Conservation (phyloP, 2,797 vertebrate species). For the Artibeus lituratus region DNA sequence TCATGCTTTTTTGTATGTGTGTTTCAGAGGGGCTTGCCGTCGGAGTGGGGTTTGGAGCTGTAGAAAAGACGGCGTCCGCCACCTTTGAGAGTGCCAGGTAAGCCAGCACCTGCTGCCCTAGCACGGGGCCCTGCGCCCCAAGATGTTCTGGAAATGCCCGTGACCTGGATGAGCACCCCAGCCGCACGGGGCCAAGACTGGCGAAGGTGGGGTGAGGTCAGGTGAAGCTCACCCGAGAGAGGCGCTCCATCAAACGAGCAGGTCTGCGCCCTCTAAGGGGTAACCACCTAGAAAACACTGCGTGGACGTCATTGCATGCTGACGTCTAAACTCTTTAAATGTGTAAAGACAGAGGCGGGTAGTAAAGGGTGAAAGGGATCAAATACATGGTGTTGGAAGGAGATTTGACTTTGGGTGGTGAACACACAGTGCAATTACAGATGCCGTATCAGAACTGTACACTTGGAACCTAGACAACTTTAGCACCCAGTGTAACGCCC, state of each 20-base stretch:
- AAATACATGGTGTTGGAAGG: background rate
- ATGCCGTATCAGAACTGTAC: background rate
- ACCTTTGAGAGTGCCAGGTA: constrained; percentile 96
- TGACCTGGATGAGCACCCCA: background rate
- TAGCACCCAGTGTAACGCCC: too few species aligned
- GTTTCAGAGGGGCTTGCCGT: constrained; percentile 95
- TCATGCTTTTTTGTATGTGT: background rate
- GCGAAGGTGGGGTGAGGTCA: rapidly evolving
- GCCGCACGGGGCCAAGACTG: background rate
- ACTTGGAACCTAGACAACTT: background rate
- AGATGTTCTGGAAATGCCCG: rapidly evolving
- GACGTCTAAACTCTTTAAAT: too few species aligned
- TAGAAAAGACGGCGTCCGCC: constrained; percentile 91
- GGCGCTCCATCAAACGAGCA: background rate
- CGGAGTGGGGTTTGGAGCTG: constrained; percentile 93
- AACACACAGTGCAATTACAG: background rate
- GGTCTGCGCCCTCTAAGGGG: rapidly evolving
- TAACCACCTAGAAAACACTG: background rate
- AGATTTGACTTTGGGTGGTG: background rate
- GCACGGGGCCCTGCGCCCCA: rapidly evolving
- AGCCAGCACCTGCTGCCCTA: constrained; percentile 30
- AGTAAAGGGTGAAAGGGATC: background rate
- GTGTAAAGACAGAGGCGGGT: background rate
- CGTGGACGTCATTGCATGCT: rapidly evolving
- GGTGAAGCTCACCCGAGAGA: background rate